These are phyloP conservation scores for Dimorphilus gyrociliatus DNA, from an alignment of 2,888 invertebrate species.

Conservation along the genomic window DNA sequence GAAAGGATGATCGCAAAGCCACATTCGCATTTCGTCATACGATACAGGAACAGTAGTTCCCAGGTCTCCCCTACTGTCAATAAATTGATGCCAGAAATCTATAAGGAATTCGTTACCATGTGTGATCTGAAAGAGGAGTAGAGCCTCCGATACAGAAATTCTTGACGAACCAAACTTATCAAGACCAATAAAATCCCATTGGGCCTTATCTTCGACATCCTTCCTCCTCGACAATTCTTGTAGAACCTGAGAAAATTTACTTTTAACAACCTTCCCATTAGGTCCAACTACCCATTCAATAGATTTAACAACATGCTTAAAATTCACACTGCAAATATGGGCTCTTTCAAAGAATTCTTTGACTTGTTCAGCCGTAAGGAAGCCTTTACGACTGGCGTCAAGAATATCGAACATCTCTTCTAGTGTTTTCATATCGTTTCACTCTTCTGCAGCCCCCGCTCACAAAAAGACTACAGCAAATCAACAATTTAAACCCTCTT, in stretches of 20 bases:
- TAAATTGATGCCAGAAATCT: slow-evolving; percentile 20
- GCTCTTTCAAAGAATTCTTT: slow-evolving; percentile 16
- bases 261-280: no score
- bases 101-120: slow-evolving; percentile 24
- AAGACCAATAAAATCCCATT: slow-evolving; percentile 23
- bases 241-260: slow-evolving; percentile 11
- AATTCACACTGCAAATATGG: slow-evolving; percentile 14
- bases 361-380: slow-evolving; percentile 16
- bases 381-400: slow-evolving; percentile 17
- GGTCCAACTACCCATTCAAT: no score
- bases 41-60: slow-evolving; percentile 15
- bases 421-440: no score
- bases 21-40: slow-evolving; percentile 24
- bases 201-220: slow-evolving; percentile 19
- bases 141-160: slow-evolving; percentile 19
- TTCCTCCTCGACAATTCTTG: slow-evolving; percentile 20
- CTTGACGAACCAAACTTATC: slow-evolving; percentile 11
- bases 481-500: no score
- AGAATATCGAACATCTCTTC: slow-evolving; percentile 22
- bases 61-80: slow-evolving; percentile 10
- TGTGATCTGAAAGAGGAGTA: slow-evolving; percentile 22
- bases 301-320: slow-evolving; percentile 9
- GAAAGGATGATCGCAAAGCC: slow-evolving; percentile 18
- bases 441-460: no score
- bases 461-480: no score